These are phyloP conservation scores for Mellilla xanthometata DNA, from an alignment of 2,888 invertebrate genomes.

Conservation along the genomic window DNA sequence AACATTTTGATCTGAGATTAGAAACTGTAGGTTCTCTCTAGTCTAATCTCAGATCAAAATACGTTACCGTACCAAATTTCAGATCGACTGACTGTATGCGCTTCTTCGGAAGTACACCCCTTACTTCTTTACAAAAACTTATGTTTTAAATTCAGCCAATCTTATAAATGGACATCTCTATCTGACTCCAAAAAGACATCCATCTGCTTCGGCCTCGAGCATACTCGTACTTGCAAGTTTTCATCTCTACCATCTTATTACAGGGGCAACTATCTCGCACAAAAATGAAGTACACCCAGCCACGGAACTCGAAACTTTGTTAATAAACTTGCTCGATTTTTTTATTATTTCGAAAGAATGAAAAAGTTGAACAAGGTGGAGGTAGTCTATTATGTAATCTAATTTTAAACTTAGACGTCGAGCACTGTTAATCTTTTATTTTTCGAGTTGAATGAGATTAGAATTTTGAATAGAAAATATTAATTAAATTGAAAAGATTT, in stretches of 20 bases:
- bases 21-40: no score
- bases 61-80: no score
- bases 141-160: conserved; percentile 1
- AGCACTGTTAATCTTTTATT: conserved; percentile 14
- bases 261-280: conserved; percentile 17
- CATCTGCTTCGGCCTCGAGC: conserved; percentile 35
- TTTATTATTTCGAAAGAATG: conserved; percentile 32
- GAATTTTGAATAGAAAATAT: neutral
- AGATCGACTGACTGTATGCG: no score
- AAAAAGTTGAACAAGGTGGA: conserved; percentile 26
- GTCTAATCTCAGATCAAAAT: no score
- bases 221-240: conserved; percentile 31
- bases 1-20: no score
- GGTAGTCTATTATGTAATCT: conserved; percentile 23
- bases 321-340: conserved; percentile 28
- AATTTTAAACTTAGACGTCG: conserved; percentile 17
- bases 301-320: conserved; percentile 26
- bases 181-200: conserved; percentile 34
- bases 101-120: no score
- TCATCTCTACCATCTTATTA: conserved; percentile 11
- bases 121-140: no score
- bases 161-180: conserved; percentile 17
- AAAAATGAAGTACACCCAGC: conserved; percentile 28
- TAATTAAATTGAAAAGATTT: no score
- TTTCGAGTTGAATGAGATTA: conserved; percentile 8